Percentiles rank a stretch among this genome's conserved stretches.
These are phyloP conservation scores for Drosophila quinaria DNA, from an alignment of 2,888 invertebrate genomes.

Conservation along the genomic window DNA sequence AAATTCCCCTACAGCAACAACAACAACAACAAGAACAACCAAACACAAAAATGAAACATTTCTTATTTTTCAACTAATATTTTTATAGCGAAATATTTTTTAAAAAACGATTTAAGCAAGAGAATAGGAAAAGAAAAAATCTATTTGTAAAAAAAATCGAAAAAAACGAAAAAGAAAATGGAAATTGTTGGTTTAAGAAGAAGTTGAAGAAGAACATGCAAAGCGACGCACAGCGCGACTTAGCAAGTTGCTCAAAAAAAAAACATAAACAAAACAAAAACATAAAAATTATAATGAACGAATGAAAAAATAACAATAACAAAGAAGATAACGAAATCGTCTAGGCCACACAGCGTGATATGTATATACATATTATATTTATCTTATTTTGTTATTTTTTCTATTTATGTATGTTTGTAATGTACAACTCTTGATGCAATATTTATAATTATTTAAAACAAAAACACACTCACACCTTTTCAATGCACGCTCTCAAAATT, in stretches of 20 bases:
- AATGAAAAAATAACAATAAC: slow-evolving; percentile 24
- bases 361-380: slow-evolving; percentile 65
- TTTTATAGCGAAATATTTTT: slow-evolving; percentile 77
- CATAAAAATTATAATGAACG: slow-evolving; percentile 15
- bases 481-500: slow-evolving; percentile 70
- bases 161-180: slow-evolving; percentile 9
- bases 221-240: slow-evolving; percentile 75
- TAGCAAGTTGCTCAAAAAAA: slow-evolving; percentile 67
- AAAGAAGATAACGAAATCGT: slow-evolving; percentile 54
- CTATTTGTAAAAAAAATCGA: slow-evolving; percentile 63
- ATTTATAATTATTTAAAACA: slow-evolving; percentile 31
- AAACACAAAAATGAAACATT: slow-evolving; percentile 46
- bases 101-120: slow-evolving; percentile 52
- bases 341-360: slow-evolving; percentile 72
- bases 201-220: slow-evolving; percentile 52
- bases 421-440: slow-evolving; percentile 49
- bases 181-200: slow-evolving; percentile 55
- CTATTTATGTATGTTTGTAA: slow-evolving; percentile 8
- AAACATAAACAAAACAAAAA: slow-evolving; percentile 15
- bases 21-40: slow-evolving; percentile 31
- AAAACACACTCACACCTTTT: slow-evolving; percentile 16
- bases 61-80: slow-evolving; percentile 79
- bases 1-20: slow-evolving; percentile 36
- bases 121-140: slow-evolving; percentile 28
- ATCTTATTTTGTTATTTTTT: slow-evolving; percentile 20